Percentiles rank a stretch among this genome's conserved stretches.
Evolutionary conservation across 1,140 invertebrate species (phyloP).

Genomic region (Aporrectodea caliginosa): DNA sequence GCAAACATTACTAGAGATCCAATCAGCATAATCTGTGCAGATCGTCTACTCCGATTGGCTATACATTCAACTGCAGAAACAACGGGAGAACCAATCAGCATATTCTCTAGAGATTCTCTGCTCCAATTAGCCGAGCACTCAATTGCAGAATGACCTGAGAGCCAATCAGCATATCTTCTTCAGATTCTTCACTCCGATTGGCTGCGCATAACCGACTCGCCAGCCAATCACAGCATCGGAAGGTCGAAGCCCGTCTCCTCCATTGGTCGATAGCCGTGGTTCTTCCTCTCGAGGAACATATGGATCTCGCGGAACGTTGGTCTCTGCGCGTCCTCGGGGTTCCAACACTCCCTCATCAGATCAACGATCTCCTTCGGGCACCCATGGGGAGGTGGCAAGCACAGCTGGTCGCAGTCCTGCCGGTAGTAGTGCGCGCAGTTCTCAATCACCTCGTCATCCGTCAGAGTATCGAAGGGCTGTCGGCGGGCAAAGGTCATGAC

Average conservation of each 20-base stretch:
- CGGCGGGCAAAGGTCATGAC: constrained; percentile 78
- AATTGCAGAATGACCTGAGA: no score
- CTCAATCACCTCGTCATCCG: constrained; percentile 74
- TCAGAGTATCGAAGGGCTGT: constrained; percentile 73
- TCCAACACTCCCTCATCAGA: constrained; percentile 23
- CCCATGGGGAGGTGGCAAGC: background rate
- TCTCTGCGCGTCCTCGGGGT: background rate
- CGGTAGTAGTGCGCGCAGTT: constrained; percentile 56
- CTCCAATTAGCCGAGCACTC: no score
- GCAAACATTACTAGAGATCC: no score
- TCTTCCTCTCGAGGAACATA: constrained; percentile 83
- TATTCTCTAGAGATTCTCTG: no score
- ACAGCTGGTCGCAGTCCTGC: constrained; percentile 37
- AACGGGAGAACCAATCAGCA: no score
- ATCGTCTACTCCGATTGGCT: no score
- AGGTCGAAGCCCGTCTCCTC: constrained; percentile 45
- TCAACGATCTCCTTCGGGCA: constrained; percentile 23
- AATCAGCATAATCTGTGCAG: no score
- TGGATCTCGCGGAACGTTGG: constrained; percentile 87
- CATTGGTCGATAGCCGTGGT: constrained; percentile 64
- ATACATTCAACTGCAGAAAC: no score
- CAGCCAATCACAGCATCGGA: no score
- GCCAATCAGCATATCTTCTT: no score
- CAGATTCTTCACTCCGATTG: no score
- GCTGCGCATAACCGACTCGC: no score